phyloP scores from a whole-genome alignment of 2,888 invertebrate genomes.

The Penaeus monodon region DNA sequence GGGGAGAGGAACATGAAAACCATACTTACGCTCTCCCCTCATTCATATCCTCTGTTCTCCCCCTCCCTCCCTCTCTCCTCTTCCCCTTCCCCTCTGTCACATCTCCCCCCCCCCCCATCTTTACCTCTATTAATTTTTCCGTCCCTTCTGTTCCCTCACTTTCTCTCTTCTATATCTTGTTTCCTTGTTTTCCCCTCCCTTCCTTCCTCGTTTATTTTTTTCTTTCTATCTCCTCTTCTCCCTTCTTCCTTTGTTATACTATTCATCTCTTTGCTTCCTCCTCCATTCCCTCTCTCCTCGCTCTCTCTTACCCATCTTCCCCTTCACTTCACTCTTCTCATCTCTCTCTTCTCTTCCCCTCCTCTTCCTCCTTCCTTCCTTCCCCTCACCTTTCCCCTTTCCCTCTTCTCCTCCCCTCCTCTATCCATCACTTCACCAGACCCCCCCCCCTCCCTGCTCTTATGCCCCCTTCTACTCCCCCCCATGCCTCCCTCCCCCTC shows the following conservation, averaged over 20 bases:
- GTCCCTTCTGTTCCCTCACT: background rate
- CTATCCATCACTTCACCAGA: no score
- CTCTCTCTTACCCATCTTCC: no score
- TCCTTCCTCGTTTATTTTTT: background rate
- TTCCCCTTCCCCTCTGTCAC: conserved; percentile 10
- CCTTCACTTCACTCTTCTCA: background rate
- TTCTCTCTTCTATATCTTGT: background rate
- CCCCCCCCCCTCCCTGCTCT: no score
- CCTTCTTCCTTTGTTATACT: background rate
- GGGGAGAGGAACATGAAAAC: no score
- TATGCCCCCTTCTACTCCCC: no score
- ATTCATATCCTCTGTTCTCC: no score
- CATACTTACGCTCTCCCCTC: background rate
- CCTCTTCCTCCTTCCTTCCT: no score
- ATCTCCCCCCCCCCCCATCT: background rate
- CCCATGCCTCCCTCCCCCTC: no score
- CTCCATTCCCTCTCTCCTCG: no score
- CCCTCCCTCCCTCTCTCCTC: conserved; percentile 11
- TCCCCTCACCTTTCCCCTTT: background rate
- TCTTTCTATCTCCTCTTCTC: background rate
- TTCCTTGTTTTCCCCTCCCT: background rate
- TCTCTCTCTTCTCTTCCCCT: background rate
- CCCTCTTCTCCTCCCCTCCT: no score
- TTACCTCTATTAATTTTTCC: background rate
- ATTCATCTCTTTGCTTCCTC: background rate